Evolutionary conservation across 2,888 invertebrate species (phyloP).

Genomic region (Copidosoma aretas): DNA sequence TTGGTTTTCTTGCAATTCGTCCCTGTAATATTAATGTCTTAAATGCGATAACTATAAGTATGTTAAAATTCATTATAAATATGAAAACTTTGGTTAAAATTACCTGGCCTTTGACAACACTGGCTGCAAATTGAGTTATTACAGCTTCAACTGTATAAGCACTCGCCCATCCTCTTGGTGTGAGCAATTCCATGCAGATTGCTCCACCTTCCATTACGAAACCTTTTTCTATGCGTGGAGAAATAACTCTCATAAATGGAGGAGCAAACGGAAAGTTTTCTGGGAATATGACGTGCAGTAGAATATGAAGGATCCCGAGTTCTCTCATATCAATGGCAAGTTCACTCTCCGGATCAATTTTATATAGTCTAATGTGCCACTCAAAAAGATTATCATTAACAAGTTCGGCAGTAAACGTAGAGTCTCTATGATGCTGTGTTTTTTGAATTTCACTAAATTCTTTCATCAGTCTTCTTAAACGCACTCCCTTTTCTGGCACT

Average conservation of each 20-base stretch:
- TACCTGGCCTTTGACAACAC: constrained; percentile 83
- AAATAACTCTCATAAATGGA: constrained; percentile 76
- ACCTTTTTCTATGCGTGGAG: constrained; percentile 80
- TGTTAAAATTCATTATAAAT: background rate
- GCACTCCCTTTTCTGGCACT: constrained; percentile 67
- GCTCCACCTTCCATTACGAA: constrained; percentile 92
- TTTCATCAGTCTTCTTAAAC: constrained; percentile 84
- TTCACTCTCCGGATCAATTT: constrained; percentile 84
- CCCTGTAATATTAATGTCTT: constrained; percentile 62
- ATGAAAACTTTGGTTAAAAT: constrained; percentile 8
- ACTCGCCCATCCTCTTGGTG: constrained; percentile 87
- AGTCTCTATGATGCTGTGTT: constrained; percentile 74
- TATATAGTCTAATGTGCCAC: constrained; percentile 83
- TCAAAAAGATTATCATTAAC: constrained; percentile 87
- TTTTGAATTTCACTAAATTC: constrained; percentile 82
- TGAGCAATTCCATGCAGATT: constrained; percentile 87
- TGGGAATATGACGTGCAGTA: constrained; percentile 82
- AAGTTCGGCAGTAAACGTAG: constrained; percentile 82
- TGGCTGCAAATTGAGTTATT: constrained; percentile 88
- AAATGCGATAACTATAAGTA: background rate
- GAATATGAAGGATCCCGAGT: constrained; percentile 75
- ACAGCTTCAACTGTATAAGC: constrained; percentile 88
- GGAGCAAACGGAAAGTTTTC: constrained; percentile 90
- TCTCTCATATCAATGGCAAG: constrained; percentile 83
- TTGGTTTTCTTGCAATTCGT: constrained; percentile 78